These are phyloP conservation scores for Volucella inanis DNA, from an alignment of 2,888 invertebrate genomes.

Conservation along the genomic window DNA sequence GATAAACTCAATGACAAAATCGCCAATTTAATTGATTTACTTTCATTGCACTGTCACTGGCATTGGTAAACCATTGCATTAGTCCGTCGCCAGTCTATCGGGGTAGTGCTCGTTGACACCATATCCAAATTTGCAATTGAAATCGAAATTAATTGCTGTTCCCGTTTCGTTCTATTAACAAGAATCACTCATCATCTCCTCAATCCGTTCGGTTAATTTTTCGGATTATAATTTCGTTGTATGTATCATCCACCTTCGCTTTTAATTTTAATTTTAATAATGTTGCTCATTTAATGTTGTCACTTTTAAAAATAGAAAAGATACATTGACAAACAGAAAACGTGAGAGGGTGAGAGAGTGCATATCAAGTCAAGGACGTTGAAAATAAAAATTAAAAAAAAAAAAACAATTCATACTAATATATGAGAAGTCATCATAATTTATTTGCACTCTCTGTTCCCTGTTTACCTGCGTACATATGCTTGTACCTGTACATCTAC, in stretches of 20 bases:
- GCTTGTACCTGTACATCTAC: no score
- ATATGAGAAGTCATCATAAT: neutral
- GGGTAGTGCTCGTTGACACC: conserved; percentile 11
- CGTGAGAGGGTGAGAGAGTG: conserved; percentile 34
- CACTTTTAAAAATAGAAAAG: conserved; percentile 43
- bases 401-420: neutral
- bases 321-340: neutral
- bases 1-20: conserved; percentile 22
- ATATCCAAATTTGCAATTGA: conserved; percentile 12
- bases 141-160: conserved; percentile 35
- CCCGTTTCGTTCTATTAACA: conserved; percentile 31
- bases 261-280: no score
- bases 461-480: conserved; percentile 30
- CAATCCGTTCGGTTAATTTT: no score
- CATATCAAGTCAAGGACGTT: conserved; percentile 61
- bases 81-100: neutral
- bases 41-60: conserved; percentile 2
- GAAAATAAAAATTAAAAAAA: conserved; percentile 4
- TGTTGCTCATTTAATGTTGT: conserved; percentile 37
- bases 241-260: conserved; percentile 40
- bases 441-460: conserved; percentile 7
- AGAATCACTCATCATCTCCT: neutral
- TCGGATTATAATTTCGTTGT: no score
- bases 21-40: conserved; percentile 40
- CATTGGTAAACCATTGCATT: neutral